A percentile compares a stretch with the other conserved stretches of the same genome.
Evolutionary conservation across 2,797 vertebrate genomes (phyloP).

Genomic region (Borostomias antarcticus): DNA sequence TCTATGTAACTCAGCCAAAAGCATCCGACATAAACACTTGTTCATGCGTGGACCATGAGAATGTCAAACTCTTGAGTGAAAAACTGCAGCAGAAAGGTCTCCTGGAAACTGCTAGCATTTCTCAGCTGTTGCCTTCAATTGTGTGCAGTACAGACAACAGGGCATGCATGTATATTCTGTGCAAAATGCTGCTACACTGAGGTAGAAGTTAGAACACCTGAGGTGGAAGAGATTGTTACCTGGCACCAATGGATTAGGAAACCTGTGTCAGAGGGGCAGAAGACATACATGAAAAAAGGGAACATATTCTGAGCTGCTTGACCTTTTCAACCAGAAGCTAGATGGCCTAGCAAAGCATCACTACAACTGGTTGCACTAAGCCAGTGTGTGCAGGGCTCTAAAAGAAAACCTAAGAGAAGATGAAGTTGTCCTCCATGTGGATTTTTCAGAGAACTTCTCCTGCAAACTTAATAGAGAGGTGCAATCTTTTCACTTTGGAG

Average conservation of each 20-base stretch:
- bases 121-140: slow-evolving; percentile 25
- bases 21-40: slow-evolving; percentile 18
- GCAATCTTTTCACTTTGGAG: slow-evolving; percentile 12
- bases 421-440: slow-evolving; percentile 19
- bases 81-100: slow-evolving; percentile 21
- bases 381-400: slow-evolving; percentile 15
- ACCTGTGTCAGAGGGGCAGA: background rate
- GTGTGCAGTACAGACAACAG: slow-evolving; percentile 21
- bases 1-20: slow-evolving; percentile 17
- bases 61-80: slow-evolving; percentile 22
- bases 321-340: slow-evolving; percentile 9
- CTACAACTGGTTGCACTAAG: slow-evolving; percentile 15
- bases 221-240: slow-evolving; percentile 1
- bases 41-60: slow-evolving; percentile 32
- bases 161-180: slow-evolving; percentile 13
- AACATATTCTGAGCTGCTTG: background rate
- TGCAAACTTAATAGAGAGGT: slow-evolving; percentile 23
- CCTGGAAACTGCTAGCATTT: slow-evolving; percentile 16
- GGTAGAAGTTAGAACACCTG: slow-evolving; percentile 18
- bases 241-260: slow-evolving; percentile 9
- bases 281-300: slow-evolving; percentile 4
- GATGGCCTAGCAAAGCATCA: slow-evolving; percentile 12
- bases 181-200: slow-evolving; percentile 22
- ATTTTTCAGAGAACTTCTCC: slow-evolving; percentile 19
- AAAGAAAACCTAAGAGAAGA: slow-evolving; percentile 23